Evolutionary conservation across 2,888 invertebrate species (phyloP), one percentile per base, ranked within the genome.

Genomic region (Eupithecia insigniata): DNA sequence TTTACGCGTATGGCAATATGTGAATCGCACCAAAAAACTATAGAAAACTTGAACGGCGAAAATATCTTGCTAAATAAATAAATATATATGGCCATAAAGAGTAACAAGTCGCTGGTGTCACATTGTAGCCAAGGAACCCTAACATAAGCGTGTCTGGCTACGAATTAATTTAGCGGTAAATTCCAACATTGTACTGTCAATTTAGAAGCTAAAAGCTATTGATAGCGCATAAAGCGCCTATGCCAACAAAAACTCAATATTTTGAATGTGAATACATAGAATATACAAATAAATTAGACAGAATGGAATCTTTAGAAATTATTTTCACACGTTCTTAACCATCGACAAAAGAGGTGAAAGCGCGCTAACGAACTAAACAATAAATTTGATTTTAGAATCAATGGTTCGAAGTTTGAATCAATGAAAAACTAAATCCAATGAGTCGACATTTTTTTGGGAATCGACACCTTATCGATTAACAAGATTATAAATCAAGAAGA

Each of bases 391-490:
- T 89, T 89, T 83, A 84, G 84, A 88, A 88, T 86, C 87, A 88
- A 74, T 70, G 71, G 74, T 46, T 62, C 64, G 69, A 58, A 62
- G 36, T 67, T 71, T 71, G 69, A 74, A 74, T 71, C 71, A 74
- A 88, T 88, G 84, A 84, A 89, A 90, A 90, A 91, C 90, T 91
- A 91, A 90, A 89, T 87, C 89, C 88, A 85, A 90, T 91, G 91
- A 91, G 87, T 91, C 89, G 89, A 85, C 90, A 90, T 80, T 87
- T 90, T 64, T 64, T 87, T 60, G 22, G 62, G 67, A 66, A 71
- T 71, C 58, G 69, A 66, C 30, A 66, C 66, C 65, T 26, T 68
- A 71, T 58, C 82, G 87, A 87, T 88, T 88, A 86, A 81, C 85
- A 81, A 87, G 85, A 88, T 89, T 88, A 87, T 86, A 85, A 85